Evolutionary conservation across 2,797 vertebrate genomes (phyloP), one percentile per base, ranked within the genome.

Genomic region (Alcedo atthis): DNA sequence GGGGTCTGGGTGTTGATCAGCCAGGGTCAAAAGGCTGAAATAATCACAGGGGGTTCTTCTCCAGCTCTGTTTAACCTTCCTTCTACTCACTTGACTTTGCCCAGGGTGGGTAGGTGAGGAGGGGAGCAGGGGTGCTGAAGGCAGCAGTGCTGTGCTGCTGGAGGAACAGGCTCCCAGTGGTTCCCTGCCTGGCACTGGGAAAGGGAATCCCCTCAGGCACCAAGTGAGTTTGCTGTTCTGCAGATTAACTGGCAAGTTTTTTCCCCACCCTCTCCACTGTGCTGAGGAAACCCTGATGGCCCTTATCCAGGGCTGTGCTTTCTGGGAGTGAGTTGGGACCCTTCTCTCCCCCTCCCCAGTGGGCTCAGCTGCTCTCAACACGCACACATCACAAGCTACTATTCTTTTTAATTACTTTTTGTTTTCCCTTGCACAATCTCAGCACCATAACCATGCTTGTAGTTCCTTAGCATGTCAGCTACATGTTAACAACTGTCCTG

Each of bases 61-160:
- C 15, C 51, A 76, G 28, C 57, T 67, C 26, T 69, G 43, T 37
- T 28, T 40, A 58, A 4, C 30, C 83, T 80, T 12, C 19, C 42
- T 76, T 79, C 76, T 20, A 6, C 35, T 71, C n/a, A 5, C 15
- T 51, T 0, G 0, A 19, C 15, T 30, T 75, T 46, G 55, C 11
- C 4, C 4, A 4, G 32, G 21, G 5, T 49, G 32, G 4, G 2
- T n/a, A 8, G 14, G 45, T 57, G 5, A 12, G 75, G 66, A 12
- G 1, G 5, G 40, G 71, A 45, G 10, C 2, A 1, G 26, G 37
- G 35, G 51, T 1, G 51, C 8, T 25, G 51, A 33, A 24, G 51
- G 30, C 8, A 42, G 46, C 48, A 18, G 62, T 6, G 0, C 21
- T 11, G 22, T 37, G 49, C 42, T 30, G 40, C 1, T 0, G 22